A percentile compares a stretch with the other conserved stretches of the same genome.
Evolutionary conservation across 2,113 vertebrate genomes (phyloP).

Genomic region (Barbus barbus): DNA sequence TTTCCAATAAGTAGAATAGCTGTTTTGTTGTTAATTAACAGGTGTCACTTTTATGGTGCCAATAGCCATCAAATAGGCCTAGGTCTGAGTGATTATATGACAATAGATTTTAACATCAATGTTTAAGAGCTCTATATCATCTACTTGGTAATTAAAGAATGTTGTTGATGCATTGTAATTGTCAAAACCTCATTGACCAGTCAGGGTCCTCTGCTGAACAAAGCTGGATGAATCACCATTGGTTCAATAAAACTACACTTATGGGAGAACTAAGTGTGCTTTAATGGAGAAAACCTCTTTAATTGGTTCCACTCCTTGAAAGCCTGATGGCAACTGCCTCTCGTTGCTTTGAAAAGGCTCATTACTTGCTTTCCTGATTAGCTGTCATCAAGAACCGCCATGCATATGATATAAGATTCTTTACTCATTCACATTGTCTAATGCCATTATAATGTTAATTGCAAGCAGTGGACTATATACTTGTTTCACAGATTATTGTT

Average conservation of each 20-base stretch:
- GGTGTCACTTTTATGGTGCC: background rate
- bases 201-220: background rate
- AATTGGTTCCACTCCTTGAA: slow-evolving; percentile 21
- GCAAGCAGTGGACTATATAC: background rate
- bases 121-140: background rate
- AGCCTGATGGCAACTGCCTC: background rate
- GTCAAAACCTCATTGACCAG: background rate
- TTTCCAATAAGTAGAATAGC: slow-evolving; percentile 2
- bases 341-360: slow-evolving; percentile 17
- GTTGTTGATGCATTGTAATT: background rate
- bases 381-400: background rate
- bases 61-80: background rate
- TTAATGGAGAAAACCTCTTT: background rate
- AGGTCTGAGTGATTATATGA: background rate
- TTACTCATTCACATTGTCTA: background rate
- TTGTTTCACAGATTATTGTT: background rate
- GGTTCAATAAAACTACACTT: background rate
- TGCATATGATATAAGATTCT: background rate
- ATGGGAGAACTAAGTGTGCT: background rate
- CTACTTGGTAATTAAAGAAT: background rate
- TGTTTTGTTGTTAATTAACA: slow-evolving; percentile 3
- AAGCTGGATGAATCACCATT: background rate
- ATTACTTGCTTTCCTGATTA: slow-evolving; percentile 35
- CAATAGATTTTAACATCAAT: background rate
- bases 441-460: background rate